A percentile compares a stretch with the other conserved stretches of the same genome.
phyloP scores from a whole-genome alignment of 2,888 invertebrate genomes.

The Ellobium chinense region DNA sequence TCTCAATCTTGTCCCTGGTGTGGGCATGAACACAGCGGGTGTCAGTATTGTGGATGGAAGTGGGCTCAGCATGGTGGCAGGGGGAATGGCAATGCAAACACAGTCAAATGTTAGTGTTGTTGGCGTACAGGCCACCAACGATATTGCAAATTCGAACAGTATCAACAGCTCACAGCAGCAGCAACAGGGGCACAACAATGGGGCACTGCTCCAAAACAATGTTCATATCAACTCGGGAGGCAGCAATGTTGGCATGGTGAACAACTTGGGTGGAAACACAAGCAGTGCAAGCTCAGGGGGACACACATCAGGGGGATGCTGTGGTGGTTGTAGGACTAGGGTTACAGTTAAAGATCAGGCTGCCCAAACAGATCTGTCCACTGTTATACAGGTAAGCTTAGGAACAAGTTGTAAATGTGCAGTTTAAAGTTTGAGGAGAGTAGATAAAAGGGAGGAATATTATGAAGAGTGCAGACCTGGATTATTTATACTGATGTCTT shows the following conservation, averaged over 20 bases:
- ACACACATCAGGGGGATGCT: constrained; percentile 28
- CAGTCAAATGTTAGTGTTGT: constrained; percentile 26
- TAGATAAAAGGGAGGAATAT: too few species aligned
- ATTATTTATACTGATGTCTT: too few species aligned
- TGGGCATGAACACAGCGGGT: constrained; percentile 38
- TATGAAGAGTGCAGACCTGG: too few species aligned
- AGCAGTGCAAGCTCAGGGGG: background rate
- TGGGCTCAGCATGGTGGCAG: constrained; percentile 45
- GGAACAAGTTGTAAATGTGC: too few species aligned
- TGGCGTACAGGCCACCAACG: constrained; percentile 32
- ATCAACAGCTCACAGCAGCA: constrained; percentile 15
- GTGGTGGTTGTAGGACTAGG: constrained; percentile 42
- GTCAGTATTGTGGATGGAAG: constrained; percentile 43
- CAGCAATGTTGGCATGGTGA: constrained; percentile 22
- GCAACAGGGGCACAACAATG: background rate
- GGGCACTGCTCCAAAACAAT: constrained; percentile 36
- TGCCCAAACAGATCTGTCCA: constrained; percentile 44
- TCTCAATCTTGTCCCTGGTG: constrained; percentile 39
- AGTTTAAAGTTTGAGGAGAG: too few species aligned
- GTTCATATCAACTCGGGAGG: constrained; percentile 37
- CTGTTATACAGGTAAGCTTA: constrained; percentile 44
- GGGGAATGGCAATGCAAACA: constrained; percentile 38
- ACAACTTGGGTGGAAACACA: constrained; percentile 25
- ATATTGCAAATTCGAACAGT: constrained; percentile 3
- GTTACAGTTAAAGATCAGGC: constrained; percentile 46